Base-by-base conservation (phyloP, 2,797 vertebrate genomes). In the Crax fasciolata region DNA sequence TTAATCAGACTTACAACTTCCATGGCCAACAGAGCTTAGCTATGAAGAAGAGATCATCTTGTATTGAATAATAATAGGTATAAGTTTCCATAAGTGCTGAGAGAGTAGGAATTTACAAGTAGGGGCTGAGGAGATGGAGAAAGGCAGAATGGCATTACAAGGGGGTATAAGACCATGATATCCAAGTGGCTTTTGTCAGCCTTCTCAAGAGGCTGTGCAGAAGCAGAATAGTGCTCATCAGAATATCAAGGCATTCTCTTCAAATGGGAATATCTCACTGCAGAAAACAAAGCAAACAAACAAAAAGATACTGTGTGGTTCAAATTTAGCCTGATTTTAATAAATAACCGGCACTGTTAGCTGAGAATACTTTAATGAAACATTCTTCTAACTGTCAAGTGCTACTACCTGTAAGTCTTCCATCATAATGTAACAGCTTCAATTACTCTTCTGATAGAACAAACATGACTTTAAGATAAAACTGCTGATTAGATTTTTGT, bases 241-340 rank as follows among this genome's bases (percentile, higher is more conserved):
- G 38, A 24, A 5, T 76, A 67, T 11, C 30, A 30, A 5, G 1
- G 5, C 7, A 52, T 52, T 68, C 20, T 76, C 13, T 82, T 90
- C 46, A 82, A 90, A 68, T 30, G 15, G 11, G 41, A 72, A 81
- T 27, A 3, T 48, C 25, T 75, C 63, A 65, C 10, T 61, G 38
- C 5, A 75, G 49, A 70, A 90, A 82, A 44, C 20, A 81, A 84
- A 48, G 28, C 6, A 19, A 30, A 17, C 10, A 54, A 54, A 19
- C 17, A 30, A 54, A 54, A 28, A 54, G 24, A 63, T 75, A 63
- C 9, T 54, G 0, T n/a, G 58, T 0, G 0, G 30, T 71, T 87
- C 7, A 74, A 87, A 68, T 82, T 84, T 72, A 43, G 35, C 2
- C 35, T 49, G 25, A 78, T 10, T 84, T 89, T 84, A 91, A 58